Base-by-base conservation (phyloP, 2,113 vertebrate species). In the Callospermophilus lateralis region DNA sequence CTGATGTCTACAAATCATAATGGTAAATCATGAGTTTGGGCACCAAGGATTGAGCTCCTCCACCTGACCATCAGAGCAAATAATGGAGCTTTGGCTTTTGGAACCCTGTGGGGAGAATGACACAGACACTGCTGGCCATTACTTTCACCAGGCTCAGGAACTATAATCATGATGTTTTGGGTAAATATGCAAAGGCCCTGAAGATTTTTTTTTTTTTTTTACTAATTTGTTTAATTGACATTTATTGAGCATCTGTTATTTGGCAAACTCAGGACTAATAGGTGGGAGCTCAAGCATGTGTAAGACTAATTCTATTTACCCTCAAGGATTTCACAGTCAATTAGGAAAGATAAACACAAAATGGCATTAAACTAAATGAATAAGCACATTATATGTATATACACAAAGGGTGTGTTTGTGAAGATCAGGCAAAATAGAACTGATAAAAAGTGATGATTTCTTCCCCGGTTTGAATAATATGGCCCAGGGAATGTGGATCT, bases 201-300 rank as follows among this genome's bases (percentile, higher is more conserved):
- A 96, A 89, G 74, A 96, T 87, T 74, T 86, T 55, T 83, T 93
- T 55, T 83, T 93, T 84, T 87, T 79, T 86, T 55, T 83, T 93
- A 63, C 70, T 95, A 79, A 89, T 92, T 94, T 89, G 91, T 95
- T 89, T 95, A 83, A 93, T 61, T 94, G 83, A 91, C 65, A 95
- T 91, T 96, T 95, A 76, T 80, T 94, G 72, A 95, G 61, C 81
- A 93, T 87, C 68, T 93, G 89, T 73, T 96, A 78, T 88, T 95
- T 95, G 90, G 81, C 58, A 97, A 96, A 94, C 65, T 81, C 24
- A 0, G 84, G 58, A 74, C 70, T 89, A 92, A 84, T 34, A 90
- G 74, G 42, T 84, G 63, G 32, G 77, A 96, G 26, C 91, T 73
- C 61, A 88, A 92, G 81, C 80, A 92, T 55, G 58, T 77, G 4